Conservation (phyloP, 1,140 invertebrate species). For the Drosophila nigromelanica region DNA sequence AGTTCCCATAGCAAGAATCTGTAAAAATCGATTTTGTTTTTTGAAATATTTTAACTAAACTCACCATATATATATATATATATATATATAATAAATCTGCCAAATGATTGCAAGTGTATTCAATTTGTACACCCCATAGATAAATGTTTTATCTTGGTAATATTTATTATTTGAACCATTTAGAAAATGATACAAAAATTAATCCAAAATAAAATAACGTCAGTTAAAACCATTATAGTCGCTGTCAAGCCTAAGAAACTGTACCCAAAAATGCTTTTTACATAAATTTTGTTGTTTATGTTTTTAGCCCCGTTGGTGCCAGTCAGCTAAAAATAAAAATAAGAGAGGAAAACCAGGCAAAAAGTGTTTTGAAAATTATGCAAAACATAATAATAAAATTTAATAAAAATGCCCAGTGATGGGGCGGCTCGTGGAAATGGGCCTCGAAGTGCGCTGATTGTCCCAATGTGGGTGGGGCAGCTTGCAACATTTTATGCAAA, state of each 20-base stretch:
- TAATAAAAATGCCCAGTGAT: constrained; percentile 63
- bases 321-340: constrained; percentile 12
- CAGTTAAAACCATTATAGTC: background rate
- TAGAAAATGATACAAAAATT: background rate
- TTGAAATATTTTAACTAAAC: too few species aligned
- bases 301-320: background rate
- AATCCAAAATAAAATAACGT: background rate
- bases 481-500: constrained; percentile 75
- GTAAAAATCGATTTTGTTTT: too few species aligned
- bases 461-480: constrained; percentile 38
- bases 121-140: too few species aligned
- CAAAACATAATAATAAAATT: constrained; percentile 80
- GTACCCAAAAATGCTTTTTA: constrained; percentile 1
- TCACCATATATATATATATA: too few species aligned
- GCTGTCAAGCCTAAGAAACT: background rate
- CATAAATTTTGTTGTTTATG: constrained; percentile 13
- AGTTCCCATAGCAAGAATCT: too few species aligned
- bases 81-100: too few species aligned
- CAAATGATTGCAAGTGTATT: too few species aligned
- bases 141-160: too few species aligned
- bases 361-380: constrained; percentile 64
- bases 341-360: constrained; percentile 2
- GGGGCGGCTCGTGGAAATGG: constrained; percentile 12
- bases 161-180: background rate
- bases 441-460: constrained; percentile 36